Evolutionary conservation across 2,888 invertebrate species (phyloP).

Genomic region (Dryobotodes eremita): DNA sequence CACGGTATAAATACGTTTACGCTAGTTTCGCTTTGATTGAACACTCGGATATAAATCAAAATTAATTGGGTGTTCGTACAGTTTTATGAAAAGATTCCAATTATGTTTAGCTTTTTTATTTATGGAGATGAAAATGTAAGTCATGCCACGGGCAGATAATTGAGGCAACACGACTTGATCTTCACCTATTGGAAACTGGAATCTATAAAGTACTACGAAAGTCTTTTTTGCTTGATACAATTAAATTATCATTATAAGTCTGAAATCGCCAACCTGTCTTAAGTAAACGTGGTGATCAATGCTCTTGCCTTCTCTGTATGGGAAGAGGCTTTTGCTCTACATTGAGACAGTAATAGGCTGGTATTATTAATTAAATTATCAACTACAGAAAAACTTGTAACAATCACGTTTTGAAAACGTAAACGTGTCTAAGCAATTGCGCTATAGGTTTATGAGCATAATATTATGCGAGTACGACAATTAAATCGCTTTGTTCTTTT

Average conservation of each 20-base stretch:
- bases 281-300: no score
- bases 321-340: no score
- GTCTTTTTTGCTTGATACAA: not conserved
- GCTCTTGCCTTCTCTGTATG: no score
- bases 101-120: conserved; percentile 35
- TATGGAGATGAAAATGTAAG: conserved; percentile 28
- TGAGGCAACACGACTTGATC: not conserved
- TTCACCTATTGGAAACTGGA: not conserved
- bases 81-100: conserved; percentile 31
- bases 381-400: not conserved
- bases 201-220: not conserved
- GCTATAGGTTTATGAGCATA: not conserved
- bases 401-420: not conserved
- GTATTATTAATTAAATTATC: no score
- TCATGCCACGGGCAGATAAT: not conserved
- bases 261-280: no score
- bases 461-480: no score
- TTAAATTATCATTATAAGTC: not conserved
- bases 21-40: conserved; percentile 71
- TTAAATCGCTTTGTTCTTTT: not conserved
- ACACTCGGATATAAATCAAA: conserved; percentile 60
- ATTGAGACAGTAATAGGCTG: no score
- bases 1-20: conserved; percentile 75
- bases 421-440: not conserved
- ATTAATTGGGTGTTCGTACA: conserved; percentile 53